Base-by-base conservation (phyloP, 1,140 invertebrate genomes). In the Caenorhabditis tropicalis region DNA sequence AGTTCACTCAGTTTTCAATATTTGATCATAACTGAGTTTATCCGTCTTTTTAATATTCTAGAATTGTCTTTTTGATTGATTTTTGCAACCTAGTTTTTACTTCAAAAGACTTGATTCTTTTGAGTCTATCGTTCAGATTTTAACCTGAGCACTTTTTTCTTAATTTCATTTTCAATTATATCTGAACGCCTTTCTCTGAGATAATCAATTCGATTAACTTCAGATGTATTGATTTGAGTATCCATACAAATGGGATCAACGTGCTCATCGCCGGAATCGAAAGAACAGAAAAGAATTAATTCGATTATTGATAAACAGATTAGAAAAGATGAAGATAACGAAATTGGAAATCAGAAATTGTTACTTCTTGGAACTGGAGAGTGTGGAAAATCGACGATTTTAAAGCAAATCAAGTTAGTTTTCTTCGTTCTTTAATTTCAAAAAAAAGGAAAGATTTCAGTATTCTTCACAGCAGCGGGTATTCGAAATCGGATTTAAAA, bases 321-420 rank as follows among this genome's bases (percentile, higher is more conserved):
- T 43, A 33, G 21, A 74, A 74, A 46, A 31, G 65, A 74, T n/a
- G 65, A 74, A n/a, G 65, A 74, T n/a, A 46, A 46, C n/a, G 65
- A 74, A 36, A 74, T 74, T 43, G 65, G 65, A 10, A 74, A 74
- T 24, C 65, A 74, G 21, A 74, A 74, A 74, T 24, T 74, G 21
- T 43, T 74, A 15, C 65, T 74, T 74, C 65, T 74, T 24, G 65
- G 65, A 74, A 74, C 65, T 5, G 65, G 65, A 27, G 65, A 74
- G 36, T 74, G 65, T 43, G 65, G 65, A 21, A 74, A 74, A 74
- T 74, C 65, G n/a, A 74, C 65, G 0, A 74, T 74, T 74, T 43
- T 74, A 15, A 74, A 74, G n/a, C 65, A 74, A 31, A 74, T 74
- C 5, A 74, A 74, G 65, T 74, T 1, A 12, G 33, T 56, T 24